These are phyloP conservation scores for Cosmia pyralina DNA, from an alignment of 2,888 invertebrate genomes.

Conservation along the genomic window DNA sequence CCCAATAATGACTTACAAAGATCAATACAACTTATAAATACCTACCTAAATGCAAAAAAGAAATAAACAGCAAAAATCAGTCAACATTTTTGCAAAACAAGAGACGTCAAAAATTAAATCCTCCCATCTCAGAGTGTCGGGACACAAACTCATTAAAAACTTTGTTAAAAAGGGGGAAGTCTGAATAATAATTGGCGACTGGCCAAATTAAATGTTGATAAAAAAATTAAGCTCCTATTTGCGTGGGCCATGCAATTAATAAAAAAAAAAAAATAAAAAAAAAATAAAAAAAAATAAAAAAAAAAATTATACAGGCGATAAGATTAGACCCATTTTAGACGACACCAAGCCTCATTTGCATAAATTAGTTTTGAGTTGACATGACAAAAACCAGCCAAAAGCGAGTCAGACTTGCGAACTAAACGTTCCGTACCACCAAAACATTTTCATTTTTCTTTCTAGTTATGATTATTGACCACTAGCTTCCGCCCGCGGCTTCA, in stretches of 20 bases:
- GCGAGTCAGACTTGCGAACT: neutral
- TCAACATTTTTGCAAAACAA: constrained; percentile 34
- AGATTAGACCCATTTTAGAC: constrained; percentile 82
- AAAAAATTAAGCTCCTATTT: constrained; percentile 76
- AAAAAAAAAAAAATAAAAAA: no score
- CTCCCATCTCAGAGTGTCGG: constrained; percentile 36
- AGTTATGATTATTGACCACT: neutral
- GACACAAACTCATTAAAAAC: constrained; percentile 63
- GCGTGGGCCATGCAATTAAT: constrained; percentile 75
- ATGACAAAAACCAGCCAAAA: constrained; percentile 66
- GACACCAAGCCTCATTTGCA: constrained; percentile 79
- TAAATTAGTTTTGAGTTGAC: constrained; percentile 82
- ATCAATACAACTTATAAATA: constrained; percentile 3
- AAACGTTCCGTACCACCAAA: neutral
- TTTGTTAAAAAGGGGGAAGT: constrained; percentile 50
- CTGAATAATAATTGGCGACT: constrained; percentile 70
- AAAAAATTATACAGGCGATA: constrained; percentile 80
- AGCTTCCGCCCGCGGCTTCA: no score
- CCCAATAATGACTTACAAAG: no score
- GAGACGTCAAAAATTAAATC: constrained; percentile 44
- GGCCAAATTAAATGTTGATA: constrained; percentile 71
- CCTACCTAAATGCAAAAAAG: neutral
- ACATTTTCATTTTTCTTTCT: neutral
- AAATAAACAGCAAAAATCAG: constrained; percentile 16
- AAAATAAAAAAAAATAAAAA: no score